Conservation (phyloP, 2,888 invertebrate species). For the Scaeva pyrastri region DNA sequence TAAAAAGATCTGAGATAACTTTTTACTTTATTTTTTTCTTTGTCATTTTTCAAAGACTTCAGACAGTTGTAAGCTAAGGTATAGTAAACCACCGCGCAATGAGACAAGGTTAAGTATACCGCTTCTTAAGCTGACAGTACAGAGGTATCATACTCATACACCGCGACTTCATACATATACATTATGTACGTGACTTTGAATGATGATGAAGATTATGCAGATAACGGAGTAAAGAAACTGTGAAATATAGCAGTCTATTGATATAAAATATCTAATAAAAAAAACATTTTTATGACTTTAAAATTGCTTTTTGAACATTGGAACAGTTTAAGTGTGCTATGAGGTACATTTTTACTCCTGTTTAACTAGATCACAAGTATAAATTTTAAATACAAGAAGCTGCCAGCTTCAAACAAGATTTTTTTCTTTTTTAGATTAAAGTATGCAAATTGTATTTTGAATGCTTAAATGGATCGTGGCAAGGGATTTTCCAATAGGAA, state of each 20-base stretch:
- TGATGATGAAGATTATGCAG: background rate
- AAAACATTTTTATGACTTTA: background rate
- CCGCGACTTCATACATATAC: too few relatives aligned
- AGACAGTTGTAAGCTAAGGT: background rate
- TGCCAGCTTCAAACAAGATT: too few relatives aligned
- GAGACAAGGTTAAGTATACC: conserved; percentile 54
- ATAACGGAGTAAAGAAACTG: background rate
- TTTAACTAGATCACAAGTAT: too few relatives aligned
- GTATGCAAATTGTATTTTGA: too few relatives aligned
- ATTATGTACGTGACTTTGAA: conserved; percentile 12
- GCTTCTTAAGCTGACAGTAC: background rate
- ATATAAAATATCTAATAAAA: background rate
- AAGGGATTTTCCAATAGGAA: too few relatives aligned
- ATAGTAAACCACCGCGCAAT: conserved; percentile 20
- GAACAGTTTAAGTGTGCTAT: background rate
- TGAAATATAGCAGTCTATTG: background rate
- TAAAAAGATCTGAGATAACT: conserved; percentile 52
- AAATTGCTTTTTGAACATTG: background rate
- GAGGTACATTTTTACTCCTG: too few relatives aligned
- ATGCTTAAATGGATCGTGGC: too few relatives aligned
- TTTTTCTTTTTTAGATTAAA: too few relatives aligned
- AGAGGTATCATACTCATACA: too few relatives aligned
- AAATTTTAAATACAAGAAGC: too few relatives aligned
- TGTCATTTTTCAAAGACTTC: background rate
- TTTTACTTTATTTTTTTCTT: conserved; percentile 37